Evolutionary conservation across 2,113 vertebrate species (phyloP).

Genomic region (Strix uralensis): DNA sequence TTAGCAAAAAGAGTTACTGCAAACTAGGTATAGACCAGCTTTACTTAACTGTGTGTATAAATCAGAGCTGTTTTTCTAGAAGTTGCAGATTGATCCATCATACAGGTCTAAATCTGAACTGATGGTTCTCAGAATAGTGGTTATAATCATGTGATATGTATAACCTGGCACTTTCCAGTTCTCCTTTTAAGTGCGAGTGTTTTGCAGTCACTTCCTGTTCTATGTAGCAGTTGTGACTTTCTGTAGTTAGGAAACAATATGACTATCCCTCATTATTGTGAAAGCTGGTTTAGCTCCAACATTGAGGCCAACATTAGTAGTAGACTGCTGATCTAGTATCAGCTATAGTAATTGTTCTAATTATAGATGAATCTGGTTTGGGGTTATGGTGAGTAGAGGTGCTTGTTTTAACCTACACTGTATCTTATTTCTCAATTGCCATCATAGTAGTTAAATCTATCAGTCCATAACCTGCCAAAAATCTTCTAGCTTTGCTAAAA

Average conservation of each 20-base stretch:
- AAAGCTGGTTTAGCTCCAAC: background rate
- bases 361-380: background rate
- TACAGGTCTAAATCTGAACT: background rate
- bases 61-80: background rate
- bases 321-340: background rate
- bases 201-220: constrained; percentile 6
- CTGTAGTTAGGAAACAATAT: background rate
- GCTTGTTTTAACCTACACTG: background rate
- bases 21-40: background rate
- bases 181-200: background rate
- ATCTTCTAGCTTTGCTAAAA: background rate
- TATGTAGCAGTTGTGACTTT: background rate
- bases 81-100: background rate
- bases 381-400: background rate
- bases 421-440: background rate
- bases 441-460: background rate
- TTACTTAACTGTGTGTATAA: background rate
- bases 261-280: background rate
- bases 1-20: background rate
- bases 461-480: background rate
- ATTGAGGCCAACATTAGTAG: background rate
- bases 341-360: background rate
- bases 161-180: constrained; percentile 37
- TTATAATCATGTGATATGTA: background rate
- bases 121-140: background rate